phyloP scores from a whole-genome alignment of 92 coral and sea anemone species.

The Palythoa heliodiscus region DNA sequence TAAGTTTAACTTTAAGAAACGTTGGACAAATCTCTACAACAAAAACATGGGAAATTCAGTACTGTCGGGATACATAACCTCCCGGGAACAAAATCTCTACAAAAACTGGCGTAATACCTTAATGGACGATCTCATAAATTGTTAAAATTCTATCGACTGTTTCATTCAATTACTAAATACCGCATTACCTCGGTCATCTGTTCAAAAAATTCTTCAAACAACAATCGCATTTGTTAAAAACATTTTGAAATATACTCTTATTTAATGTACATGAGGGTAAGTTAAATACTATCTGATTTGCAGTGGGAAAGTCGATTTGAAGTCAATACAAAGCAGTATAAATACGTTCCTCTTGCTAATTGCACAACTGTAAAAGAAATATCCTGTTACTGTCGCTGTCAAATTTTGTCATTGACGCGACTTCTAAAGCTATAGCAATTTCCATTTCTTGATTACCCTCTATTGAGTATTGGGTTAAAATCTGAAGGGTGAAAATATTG shows the following conservation, averaged over 20 bases:
- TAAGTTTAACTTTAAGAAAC: no score
- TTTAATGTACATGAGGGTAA: not conserved
- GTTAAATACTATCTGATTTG: not conserved
- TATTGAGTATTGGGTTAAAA: not conserved
- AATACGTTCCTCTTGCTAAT: not conserved
- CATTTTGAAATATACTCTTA: not conserved
- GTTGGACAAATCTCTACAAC: not conserved
- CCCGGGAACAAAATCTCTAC: constrained; percentile 25
- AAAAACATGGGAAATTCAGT: not conserved
- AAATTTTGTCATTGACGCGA: not conserved
- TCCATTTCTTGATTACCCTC: not conserved
- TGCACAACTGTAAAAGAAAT: not conserved
- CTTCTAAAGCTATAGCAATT: not conserved
- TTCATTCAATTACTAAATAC: constrained; percentile 37
- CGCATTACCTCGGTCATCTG: not conserved
- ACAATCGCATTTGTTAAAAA: not conserved
- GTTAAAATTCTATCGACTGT: constrained; percentile 27
- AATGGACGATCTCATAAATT: constrained; percentile 28
- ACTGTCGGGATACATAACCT: not conserved
- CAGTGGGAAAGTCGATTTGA: not conserved
- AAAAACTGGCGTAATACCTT: constrained; percentile 22
- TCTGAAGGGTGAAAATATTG: not conserved
- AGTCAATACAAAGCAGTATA: not conserved
- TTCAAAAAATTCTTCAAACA: not conserved
- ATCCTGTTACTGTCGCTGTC: not conserved